Evolutionary conservation across 1,140 invertebrate genomes (phyloP), one percentile per base, ranked within the genome.

Genomic region (Lepidurus apus): DNA sequence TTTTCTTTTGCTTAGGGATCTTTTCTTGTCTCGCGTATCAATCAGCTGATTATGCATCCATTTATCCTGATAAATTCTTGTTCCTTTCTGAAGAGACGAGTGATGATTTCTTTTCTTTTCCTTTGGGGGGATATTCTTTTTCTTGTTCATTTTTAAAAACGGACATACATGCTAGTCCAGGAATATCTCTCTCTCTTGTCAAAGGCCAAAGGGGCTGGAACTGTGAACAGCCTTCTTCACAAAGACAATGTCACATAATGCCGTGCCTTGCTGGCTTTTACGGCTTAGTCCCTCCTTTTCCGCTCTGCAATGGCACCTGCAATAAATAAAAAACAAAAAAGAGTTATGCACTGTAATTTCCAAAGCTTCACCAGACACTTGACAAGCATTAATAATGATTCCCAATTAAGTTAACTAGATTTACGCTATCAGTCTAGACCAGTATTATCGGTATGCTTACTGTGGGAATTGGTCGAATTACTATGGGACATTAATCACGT

Each of bases 191-290:
- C 34, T 34, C 34, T 34, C 34, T 34, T 34, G 34, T 34, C 34
- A 65, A 65, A 65, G 13, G 9, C 53, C 53, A 1, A 65, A 65
- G 21, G 53, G 53, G 53, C 8, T 65, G 13, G 53, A 65, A 65
- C 53, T 65, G 13, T 65, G 53, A 65, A 65, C 53, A 65, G 53
- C 53, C 53, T 13, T 65, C 53, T 65, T 65, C 53, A 9, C 17
- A 21, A 47, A 17, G 53, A 65, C 53, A 65, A n/a, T 65, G 53
- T 65, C 53, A 65, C 53, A 65, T 65, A 65, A 65, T 65, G 53
- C 8, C 53, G 21, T 65, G 53, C 21, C 53, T 65, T 13, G 34
- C 34, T 34, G 34, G 34, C 53, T 21, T 65, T 65, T 17, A 13
- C 53, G 53, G 6, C 10, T 9, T 17, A 7, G 53, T 21, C 8